A percentile compares a stretch with the other conserved stretches of the same genome.
Evolutionary conservation across 1,140 invertebrate genomes (phyloP).

Genomic region (Metopolophium dirhodum): DNA sequence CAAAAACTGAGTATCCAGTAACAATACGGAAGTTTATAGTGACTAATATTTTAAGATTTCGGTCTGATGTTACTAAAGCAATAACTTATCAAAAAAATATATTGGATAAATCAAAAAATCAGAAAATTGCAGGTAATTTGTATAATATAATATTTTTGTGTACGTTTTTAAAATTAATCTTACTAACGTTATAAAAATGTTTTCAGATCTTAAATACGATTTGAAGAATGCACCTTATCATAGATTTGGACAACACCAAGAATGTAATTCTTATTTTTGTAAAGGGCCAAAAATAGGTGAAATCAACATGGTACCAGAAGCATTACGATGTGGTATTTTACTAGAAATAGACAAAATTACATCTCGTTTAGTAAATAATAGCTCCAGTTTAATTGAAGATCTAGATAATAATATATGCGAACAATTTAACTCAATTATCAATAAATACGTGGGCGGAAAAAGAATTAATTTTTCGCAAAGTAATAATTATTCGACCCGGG

Average conservation of each 20-base stretch:
- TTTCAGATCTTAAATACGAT: conserved; percentile 4
- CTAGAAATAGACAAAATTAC: conserved; percentile 22
- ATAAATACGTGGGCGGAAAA: conserved; percentile 2
- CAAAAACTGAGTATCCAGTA: background rate
- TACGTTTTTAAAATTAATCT: too few relatives aligned
- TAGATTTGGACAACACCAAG: background rate
- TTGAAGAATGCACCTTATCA: background rate
- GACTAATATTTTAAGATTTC: background rate
- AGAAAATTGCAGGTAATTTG: background rate
- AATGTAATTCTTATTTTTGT: conserved; percentile 32
- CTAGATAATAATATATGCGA: conserved; percentile 20
- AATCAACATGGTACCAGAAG: conserved; percentile 27
- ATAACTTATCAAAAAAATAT: background rate
- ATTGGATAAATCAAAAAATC: background rate
- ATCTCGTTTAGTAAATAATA: conserved; percentile 34
- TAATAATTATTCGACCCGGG: conserved; percentile 23
- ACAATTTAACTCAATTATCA: conserved; percentile 39
- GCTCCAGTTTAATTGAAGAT: conserved; percentile 24
- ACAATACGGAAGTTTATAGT: background rate
- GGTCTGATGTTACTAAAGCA: conserved; percentile 27
- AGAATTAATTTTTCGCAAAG: conserved; percentile 23
- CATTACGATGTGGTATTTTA: conserved; percentile 2
- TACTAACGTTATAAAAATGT: background rate
- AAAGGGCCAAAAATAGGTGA: conserved; percentile 15
- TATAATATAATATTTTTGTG: too few relatives aligned